These are phyloP conservation scores for Theristicus caerulescens DNA, from an alignment of 2,113 vertebrate genomes.

Conservation along the genomic window DNA sequence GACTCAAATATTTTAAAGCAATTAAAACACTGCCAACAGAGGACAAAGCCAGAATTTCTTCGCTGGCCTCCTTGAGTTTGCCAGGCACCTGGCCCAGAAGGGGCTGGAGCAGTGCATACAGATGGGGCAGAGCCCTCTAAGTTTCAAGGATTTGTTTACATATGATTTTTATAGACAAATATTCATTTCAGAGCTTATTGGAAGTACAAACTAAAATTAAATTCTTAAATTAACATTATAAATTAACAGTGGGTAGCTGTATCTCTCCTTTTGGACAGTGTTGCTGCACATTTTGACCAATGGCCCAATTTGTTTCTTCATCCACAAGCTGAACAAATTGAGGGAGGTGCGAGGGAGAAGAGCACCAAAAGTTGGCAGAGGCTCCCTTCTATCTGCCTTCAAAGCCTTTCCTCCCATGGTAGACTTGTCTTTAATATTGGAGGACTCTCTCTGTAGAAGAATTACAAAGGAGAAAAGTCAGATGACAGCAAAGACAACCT, in stretches of 20 bases:
- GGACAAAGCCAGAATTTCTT: not conserved
- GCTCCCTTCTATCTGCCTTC: not conserved
- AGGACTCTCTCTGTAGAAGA: not conserved
- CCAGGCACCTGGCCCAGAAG: not conserved
- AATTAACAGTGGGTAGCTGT: not conserved
- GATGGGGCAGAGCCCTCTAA: not conserved
- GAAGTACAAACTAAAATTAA: not conserved
- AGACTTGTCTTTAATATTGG: not conserved
- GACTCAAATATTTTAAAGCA: not conserved
- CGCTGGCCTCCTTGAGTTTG: not conserved
- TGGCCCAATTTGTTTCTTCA: not conserved
- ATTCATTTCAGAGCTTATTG: not conserved
- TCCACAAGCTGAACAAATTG: not conserved
- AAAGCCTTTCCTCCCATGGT: not conserved
- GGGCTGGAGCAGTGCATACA: fast-evolving
- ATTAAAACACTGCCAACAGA: not conserved
- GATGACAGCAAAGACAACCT: not conserved
- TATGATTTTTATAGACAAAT: not conserved
- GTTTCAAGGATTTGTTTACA: not conserved
- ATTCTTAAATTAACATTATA: not conserved
- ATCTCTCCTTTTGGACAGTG: not conserved
- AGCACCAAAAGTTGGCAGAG: not conserved
- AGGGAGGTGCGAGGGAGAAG: not conserved
- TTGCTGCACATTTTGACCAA: not conserved
- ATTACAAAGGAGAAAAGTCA: not conserved